Evolutionary conservation across 1,140 invertebrate species (phyloP), one percentile per base, ranked within the genome.

Genomic region (Trinorchestia longiramus): DNA sequence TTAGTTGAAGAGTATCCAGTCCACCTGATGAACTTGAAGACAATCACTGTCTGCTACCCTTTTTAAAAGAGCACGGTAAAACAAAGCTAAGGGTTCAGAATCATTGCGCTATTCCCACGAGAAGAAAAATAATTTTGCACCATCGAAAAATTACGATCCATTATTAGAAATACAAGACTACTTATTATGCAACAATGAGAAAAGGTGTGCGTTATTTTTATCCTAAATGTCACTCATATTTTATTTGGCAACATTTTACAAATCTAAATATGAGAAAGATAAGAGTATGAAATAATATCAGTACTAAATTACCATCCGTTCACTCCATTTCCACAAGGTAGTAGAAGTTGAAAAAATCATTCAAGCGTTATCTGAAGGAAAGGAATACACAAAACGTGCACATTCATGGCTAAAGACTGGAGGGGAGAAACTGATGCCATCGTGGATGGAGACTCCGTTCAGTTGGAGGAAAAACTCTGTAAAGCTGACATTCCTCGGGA

Each of bases 401-500:
- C 62, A 19, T 3, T 28, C 62, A 28, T 77, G 4, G 88, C 88
- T 42, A 90, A 90, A 90, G 88, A 90, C n/a, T 90, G 43, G 43
- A 90, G 43, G 88, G 88, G n/a, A 43, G 88, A 90, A n/a, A 90
- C 41, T 90, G 88, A 90, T 90, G 88, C 88, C 88, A 43, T 90
- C 88, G 88, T 90, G 88, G 88, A 90, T 90, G 42, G 88, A 15
- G 88, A 90, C 41, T 90, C 88, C 11, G 4, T 41, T 90, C 88
- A 42, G 88, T 42, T 42, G 62, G 43, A 90, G 23, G 43, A 90
- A 90, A 90, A 90, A 90, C 88, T 42, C 88, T 90, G 88, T 43
- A 94, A 94, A 94, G 92, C 92, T 47, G 43, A 94, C 43, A 94
- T 94, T 94, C 44, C 92, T 94, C 43, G 43, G 44, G 92, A 47